These are phyloP conservation scores for Lepus timidus DNA, from an alignment of 2,113 vertebrate species.

Conservation along the genomic window DNA sequence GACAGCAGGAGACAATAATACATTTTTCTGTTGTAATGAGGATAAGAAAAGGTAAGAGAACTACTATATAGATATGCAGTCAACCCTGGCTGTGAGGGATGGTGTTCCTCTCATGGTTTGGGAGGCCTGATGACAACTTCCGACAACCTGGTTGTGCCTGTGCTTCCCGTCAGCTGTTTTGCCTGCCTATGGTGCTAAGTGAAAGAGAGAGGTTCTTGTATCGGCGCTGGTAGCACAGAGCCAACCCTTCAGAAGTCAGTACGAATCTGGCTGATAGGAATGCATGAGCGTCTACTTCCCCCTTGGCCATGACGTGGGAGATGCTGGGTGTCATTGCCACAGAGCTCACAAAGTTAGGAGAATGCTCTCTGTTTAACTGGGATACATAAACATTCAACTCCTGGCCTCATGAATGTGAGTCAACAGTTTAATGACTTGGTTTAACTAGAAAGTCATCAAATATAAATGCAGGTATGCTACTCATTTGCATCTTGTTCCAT, in stretches of 20 bases:
- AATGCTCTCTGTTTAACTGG: conserved; percentile 36
- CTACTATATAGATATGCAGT: background rate
- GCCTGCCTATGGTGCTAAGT: accelerated
- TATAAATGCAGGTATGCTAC: conserved; percentile 78
- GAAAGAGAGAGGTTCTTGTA: background rate
- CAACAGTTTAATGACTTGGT: conserved; percentile 75
- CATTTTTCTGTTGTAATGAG: background rate
- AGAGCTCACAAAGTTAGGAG: background rate
- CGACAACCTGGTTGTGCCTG: background rate
- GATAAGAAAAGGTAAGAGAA: background rate
- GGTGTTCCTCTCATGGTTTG: background rate
- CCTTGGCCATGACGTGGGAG: background rate
- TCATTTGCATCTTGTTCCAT: conserved; percentile 72
- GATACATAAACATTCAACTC: conserved; percentile 74
- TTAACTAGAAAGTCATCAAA: conserved; percentile 76
- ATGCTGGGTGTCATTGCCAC: background rate
- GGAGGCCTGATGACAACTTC: background rate
- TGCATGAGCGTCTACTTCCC: accelerated
- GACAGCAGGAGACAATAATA: background rate
- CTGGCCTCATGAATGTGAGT: conserved; percentile 70
- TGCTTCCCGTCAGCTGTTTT: background rate
- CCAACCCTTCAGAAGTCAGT: background rate
- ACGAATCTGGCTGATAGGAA: accelerated
- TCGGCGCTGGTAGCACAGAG: background rate
- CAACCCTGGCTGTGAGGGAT: background rate